phyloP scores from a whole-genome alignment of 2,888 invertebrate species.

The Agonopterix heracliana region DNA sequence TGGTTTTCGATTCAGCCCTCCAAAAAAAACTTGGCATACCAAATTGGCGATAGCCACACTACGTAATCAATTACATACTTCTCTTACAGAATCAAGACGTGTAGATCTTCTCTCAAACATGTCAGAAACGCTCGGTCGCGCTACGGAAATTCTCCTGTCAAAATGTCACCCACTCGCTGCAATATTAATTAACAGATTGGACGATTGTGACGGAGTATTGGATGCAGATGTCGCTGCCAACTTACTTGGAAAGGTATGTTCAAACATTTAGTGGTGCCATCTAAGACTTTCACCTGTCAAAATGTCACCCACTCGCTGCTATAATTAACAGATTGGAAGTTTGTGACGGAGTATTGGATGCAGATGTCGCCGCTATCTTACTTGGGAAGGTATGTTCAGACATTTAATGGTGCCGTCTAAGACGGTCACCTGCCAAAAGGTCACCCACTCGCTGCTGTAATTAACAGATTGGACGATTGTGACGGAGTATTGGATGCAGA shows the following conservation, averaged over 20 bases:
- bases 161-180: conserved; percentile 17
- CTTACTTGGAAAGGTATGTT: conserved; percentile 25
- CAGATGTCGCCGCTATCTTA: conserved; percentile 15
- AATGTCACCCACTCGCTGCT: conserved; percentile 17
- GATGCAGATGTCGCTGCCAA: conserved; percentile 12
- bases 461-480: conserved; percentile 21
- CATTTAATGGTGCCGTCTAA: no score
- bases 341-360: conserved; percentile 8
- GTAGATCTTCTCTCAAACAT: conserved; percentile 14
- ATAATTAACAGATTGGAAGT: conserved; percentile 23
- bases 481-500: conserved; percentile 10
- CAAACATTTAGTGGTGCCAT: no score
- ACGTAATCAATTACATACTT: no score
- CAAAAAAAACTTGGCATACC: no score
- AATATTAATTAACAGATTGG: conserved; percentile 24
- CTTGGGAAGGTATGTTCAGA: conserved; percentile 25
- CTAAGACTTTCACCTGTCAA: conserved; percentile 13
- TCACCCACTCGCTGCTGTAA: conserved; percentile 19
- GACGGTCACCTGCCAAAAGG: conserved; percentile 12
- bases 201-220: conserved; percentile 7
- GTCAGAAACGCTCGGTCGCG: conserved; percentile 15
- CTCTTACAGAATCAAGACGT: no score
- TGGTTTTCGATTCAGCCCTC: no score
- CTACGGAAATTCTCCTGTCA: conserved; percentile 14
- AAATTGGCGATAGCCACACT: no score